phyloP scores from a whole-genome alignment of 2,797 vertebrate species.

The Acanthiza pusilla region DNA sequence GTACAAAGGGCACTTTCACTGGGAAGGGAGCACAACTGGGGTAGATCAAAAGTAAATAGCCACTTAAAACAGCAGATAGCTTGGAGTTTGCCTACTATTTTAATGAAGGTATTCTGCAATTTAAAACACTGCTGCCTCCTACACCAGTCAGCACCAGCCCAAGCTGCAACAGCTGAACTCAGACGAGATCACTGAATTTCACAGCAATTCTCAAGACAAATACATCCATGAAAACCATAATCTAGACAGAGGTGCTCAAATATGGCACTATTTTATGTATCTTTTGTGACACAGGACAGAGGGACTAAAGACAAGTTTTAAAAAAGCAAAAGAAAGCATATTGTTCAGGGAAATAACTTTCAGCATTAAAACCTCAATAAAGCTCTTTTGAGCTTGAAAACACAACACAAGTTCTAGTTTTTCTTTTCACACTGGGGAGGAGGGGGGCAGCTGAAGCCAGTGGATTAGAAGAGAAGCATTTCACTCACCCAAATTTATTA shows the following conservation, averaged over 20 bases:
- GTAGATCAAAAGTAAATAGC: neutral
- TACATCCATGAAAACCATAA: neutral
- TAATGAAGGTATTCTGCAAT: neutral
- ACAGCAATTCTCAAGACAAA: neutral
- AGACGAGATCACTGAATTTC: neutral
- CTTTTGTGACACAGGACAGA: neutral
- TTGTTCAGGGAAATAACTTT: neutral
- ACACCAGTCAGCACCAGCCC: neutral
- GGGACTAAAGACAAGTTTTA: neutral
- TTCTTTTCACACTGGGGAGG: neutral
- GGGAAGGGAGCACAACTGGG: neutral
- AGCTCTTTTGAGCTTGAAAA: neutral
- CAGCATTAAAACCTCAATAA: neutral
- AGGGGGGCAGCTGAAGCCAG: neutral
- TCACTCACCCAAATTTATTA: conserved; percentile 83
- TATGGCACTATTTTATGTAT: neutral
- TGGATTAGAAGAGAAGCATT: neutral
- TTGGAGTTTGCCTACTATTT: neutral
- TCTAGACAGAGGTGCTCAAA: neutral
- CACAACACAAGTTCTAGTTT: accelerated
- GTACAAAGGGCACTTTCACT: conserved; percentile 16
- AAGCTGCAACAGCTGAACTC: neutral
- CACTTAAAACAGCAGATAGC: neutral
- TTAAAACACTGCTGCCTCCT: neutral
- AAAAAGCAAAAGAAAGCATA: neutral